A percentile compares a stretch with the other conserved stretches of the same genome.
Conservation (phyloP, 1,140 invertebrate genomes). For the Carcinoscorpius rotundicauda region DNA sequence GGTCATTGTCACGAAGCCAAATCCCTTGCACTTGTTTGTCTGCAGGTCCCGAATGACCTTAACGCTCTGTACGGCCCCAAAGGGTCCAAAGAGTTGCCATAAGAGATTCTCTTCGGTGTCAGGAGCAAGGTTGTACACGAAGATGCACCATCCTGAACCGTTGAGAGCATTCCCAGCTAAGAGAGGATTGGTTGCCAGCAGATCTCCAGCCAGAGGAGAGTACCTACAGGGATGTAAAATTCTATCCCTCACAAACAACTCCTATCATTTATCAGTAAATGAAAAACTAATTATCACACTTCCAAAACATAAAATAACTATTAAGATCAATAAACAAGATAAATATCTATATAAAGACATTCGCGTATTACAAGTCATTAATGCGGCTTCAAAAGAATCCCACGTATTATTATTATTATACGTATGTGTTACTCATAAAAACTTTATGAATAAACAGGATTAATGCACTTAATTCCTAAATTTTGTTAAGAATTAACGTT, state of each 20-base stretch:
- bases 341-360: slow-evolving; percentile 7
- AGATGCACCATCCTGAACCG: slow-evolving; percentile 90
- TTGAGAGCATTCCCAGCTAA: slow-evolving; percentile 54
- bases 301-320: slow-evolving; percentile 5
- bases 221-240: slow-evolving; percentile 69
- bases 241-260: slow-evolving; percentile 8
- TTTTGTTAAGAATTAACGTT: no score
- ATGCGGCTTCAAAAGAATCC: no score
- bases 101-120: slow-evolving; percentile 97
- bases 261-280: not conserved
- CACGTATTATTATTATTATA: no score
- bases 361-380: no score
- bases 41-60: slow-evolving; percentile 95
- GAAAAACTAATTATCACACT: no score
- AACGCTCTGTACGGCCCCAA: slow-evolving; percentile 95
- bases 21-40: slow-evolving; percentile 98
- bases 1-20: slow-evolving; percentile 99
- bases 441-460: no score
- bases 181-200: slow-evolving; percentile 62
- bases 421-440: no score
- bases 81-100: slow-evolving; percentile 98
- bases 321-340: slow-evolving; percentile 12
- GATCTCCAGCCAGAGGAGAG: slow-evolving; percentile 83
- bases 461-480: no score
- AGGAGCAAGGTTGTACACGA: slow-evolving; percentile 95